phyloP scores from a whole-genome alignment of 2,797 vertebrate genomes.

The Oryzias dopingdopingensis region DNA sequence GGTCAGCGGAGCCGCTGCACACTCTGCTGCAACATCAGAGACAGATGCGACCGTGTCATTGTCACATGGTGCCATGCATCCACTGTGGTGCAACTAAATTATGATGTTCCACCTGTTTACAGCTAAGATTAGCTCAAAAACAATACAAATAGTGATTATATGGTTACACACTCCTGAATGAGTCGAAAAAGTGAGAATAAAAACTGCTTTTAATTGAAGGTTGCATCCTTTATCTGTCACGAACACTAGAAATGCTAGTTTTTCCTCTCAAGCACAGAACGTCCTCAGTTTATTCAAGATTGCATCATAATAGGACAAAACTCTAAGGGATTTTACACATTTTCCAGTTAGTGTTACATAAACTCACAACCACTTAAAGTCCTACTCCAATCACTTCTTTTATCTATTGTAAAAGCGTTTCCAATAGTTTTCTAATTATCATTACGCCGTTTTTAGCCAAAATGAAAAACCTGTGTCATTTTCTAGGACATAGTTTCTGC shows the following conservation, averaged over 20 bases:
- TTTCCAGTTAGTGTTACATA: neutral
- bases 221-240: conserved; percentile 50
- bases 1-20: conserved; percentile 64
- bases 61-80: conserved; percentile 42
- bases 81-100: conserved; percentile 40
- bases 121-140: conserved; percentile 10
- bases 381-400: too few relatives aligned
- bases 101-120: conserved; percentile 48
- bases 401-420: too few relatives aligned
- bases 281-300: conserved; percentile 29
- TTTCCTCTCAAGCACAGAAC: conserved; percentile 31
- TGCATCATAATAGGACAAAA: conserved; percentile 13
- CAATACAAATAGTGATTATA: neutral
- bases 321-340: neutral
- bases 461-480: too few relatives aligned
- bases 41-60: conserved; percentile 63
- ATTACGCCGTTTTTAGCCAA: too few relatives aligned
- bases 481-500: too few relatives aligned
- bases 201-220: conserved; percentile 33
- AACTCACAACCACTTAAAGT: neutral
- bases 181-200: conserved; percentile 22
- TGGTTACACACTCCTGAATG: neutral
- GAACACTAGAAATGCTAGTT: conserved; percentile 59
- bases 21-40: conserved; percentile 60
- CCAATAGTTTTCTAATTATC: too few relatives aligned